A percentile compares a stretch with the other conserved stretches of the same genome.
Conservation (phyloP, 2,113 vertebrate genomes). For the Eclectus roratus region DNA sequence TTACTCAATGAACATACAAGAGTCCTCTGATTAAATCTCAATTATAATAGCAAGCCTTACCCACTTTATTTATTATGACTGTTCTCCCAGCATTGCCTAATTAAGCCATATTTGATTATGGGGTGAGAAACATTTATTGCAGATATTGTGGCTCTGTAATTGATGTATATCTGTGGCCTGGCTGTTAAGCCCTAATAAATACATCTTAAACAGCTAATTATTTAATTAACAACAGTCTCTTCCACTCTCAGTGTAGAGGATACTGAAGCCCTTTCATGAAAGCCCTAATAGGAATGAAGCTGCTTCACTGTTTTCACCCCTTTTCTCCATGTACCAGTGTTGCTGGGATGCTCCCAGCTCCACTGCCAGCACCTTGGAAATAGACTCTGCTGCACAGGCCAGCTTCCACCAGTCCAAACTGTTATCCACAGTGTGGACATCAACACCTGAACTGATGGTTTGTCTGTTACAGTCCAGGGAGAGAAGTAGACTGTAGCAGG, state of each 20-base stretch:
- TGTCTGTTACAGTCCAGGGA: background rate
- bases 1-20: conserved; percentile 63
- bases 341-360: background rate
- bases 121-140: conserved; percentile 60
- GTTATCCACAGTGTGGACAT: fast-evolving
- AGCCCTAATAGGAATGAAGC: background rate
- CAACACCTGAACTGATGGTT: background rate
- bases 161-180: conserved; percentile 55
- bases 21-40: conserved; percentile 64
- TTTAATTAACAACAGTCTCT: conserved; percentile 53
- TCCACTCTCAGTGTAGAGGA: background rate
- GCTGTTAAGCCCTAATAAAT: conserved; percentile 63
- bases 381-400: background rate
- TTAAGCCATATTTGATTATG: conserved; percentile 67
- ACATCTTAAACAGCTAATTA: conserved; percentile 56
- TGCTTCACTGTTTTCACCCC: background rate
- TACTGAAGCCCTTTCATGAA: background rate
- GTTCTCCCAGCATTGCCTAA: conserved; percentile 56
- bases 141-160: conserved; percentile 56
- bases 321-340: fast-evolving
- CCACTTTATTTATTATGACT: conserved; percentile 55
- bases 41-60: conserved; percentile 59
- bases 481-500: fast-evolving
- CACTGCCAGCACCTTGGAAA: background rate
- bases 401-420: background rate